These are phyloP conservation scores for Tenebrio molitor DNA, from an alignment of 1,140 invertebrate genomes.

Conservation along the genomic window DNA sequence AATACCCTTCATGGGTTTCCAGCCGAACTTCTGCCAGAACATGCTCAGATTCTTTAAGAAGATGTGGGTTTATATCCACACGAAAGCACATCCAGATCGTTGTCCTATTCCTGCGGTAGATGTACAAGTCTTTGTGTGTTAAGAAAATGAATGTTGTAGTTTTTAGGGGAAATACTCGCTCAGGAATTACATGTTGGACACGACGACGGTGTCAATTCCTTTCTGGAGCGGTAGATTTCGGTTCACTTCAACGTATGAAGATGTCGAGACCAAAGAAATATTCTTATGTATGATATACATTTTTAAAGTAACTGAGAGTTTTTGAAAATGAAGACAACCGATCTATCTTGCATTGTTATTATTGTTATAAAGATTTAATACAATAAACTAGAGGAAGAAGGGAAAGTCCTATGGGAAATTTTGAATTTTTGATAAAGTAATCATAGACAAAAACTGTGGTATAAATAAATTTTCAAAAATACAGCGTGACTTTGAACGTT, in stretches of 20 bases:
- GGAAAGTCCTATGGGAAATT: too few relatives aligned
- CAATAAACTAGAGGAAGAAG: too few relatives aligned
- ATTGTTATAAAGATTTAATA: background rate
- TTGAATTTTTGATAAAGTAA: too few relatives aligned
- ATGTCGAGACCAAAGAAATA: background rate
- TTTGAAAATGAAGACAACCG: too few relatives aligned
- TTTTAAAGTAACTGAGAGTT: too few relatives aligned
- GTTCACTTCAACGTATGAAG: background rate
- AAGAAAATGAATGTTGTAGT: too few relatives aligned
- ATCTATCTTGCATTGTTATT: background rate
- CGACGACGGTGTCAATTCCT: background rate
- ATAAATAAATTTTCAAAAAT: too few relatives aligned
- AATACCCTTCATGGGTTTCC: background rate
- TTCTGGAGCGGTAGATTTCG: background rate
- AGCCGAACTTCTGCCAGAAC: constrained; percentile 10
- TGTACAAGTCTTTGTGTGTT: too few relatives aligned
- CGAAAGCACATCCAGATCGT: background rate
- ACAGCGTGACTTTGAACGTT: too few relatives aligned
- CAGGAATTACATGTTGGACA: background rate
- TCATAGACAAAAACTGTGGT: too few relatives aligned
- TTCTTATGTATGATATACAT: background rate
- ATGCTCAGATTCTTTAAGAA: background rate
- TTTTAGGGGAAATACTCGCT: constrained; percentile 4
- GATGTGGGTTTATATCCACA: background rate
- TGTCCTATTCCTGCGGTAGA: constrained; percentile 1